phyloP scores from a whole-genome alignment of 2,888 invertebrate genomes.

The Drosophila lacicola region DNA sequence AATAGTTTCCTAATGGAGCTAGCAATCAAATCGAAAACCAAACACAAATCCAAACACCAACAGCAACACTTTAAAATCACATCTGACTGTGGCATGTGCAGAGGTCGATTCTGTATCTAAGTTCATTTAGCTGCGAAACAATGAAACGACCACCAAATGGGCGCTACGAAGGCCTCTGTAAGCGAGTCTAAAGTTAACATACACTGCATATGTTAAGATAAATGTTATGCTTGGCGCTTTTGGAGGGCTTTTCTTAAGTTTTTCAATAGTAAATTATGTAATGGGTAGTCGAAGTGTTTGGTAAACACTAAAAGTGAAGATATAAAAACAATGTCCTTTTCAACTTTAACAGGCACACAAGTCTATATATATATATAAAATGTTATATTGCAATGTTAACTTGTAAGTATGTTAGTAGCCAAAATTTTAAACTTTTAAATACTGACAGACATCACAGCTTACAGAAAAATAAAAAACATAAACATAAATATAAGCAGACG shows the following conservation, averaged over 20 bases:
- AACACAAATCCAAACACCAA: slow-evolving; percentile 18
- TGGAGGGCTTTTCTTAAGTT: background rate
- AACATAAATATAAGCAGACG: no score
- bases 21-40: slow-evolving; percentile 36
- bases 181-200: background rate
- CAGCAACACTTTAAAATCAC: slow-evolving; percentile 37
- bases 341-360: background rate
- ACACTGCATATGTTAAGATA: slow-evolving; percentile 3
- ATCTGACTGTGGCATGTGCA: slow-evolving; percentile 16
- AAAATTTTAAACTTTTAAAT: no score
- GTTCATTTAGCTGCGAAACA: slow-evolving; percentile 52
- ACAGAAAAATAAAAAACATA: no score
- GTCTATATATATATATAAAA: no score
- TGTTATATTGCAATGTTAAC: no score
- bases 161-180: background rate
- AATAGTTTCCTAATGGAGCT: slow-evolving; percentile 38
- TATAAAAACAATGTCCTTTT: background rate
- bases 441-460: no score
- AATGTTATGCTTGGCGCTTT: background rate
- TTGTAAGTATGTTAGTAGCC: no score
- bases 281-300: background rate
- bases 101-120: slow-evolving; percentile 40
- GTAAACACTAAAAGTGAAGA: background rate
- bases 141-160: slow-evolving; percentile 1
- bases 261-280: background rate